Percentiles rank a stretch among this genome's conserved stretches.
Evolutionary conservation across 2,113 vertebrate genomes (phyloP).

Genomic region (Pterocles gutturalis): DNA sequence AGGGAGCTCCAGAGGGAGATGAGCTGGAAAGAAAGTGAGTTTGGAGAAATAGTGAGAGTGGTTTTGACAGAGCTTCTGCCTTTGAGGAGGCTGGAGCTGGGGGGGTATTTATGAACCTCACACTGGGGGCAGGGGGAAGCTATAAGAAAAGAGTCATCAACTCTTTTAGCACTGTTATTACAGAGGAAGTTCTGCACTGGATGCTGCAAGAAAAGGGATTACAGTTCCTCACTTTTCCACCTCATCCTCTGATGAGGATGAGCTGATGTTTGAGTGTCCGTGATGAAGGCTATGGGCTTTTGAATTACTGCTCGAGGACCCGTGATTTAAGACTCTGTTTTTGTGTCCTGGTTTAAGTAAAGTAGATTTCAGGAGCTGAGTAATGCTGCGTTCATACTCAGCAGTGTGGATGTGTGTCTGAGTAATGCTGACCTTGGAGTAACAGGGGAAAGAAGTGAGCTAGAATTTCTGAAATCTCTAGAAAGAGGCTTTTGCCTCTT

Average conservation of each 20-base stretch:
- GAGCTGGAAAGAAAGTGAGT: not conserved
- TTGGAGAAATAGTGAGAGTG: not conserved
- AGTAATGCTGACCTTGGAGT: not conserved
- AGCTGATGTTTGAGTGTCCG: not conserved
- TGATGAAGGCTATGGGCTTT: not conserved
- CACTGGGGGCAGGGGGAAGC: accelerated
- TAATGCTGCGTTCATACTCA: not conserved
- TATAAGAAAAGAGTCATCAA: not conserved
- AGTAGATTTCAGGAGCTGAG: not conserved
- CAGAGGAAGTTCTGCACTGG: not conserved
- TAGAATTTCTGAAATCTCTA: not conserved
- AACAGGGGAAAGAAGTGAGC: not conserved
- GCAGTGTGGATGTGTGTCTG: not conserved
- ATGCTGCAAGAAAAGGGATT: not conserved
- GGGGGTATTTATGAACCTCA: not conserved
- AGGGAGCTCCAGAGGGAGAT: not conserved
- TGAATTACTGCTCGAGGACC: not conserved
- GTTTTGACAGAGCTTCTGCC: not conserved
- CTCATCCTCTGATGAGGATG: not conserved
- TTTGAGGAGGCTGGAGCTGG: not conserved
- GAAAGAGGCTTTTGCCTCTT: not conserved
- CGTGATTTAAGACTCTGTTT: not conserved
- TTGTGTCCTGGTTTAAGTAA: not conserved
- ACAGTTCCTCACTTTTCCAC: not conserved
- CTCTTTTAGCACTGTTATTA: not conserved